Conservation (phyloP, 1,140 invertebrate species). For the Meloidogyne chitwoodi region DNA sequence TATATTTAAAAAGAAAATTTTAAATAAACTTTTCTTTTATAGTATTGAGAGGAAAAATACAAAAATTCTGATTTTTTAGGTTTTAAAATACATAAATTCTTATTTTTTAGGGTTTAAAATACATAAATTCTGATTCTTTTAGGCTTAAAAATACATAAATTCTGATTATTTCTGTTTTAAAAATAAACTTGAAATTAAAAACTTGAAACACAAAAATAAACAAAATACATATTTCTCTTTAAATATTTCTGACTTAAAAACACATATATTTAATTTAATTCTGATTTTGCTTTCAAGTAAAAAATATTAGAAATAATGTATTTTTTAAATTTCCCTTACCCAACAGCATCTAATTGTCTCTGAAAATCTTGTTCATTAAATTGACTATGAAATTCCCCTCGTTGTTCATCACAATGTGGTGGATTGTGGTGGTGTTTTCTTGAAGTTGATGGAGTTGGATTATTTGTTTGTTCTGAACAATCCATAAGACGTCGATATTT, state of each 20-base stretch:
- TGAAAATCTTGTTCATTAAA: constrained; percentile 43
- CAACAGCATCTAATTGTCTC: constrained; percentile 22
- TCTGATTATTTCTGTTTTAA: too few relatives aligned
- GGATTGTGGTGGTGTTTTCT: neutral
- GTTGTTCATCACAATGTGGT: neutral
- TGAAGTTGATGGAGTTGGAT: neutral
- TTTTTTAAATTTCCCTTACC: constrained; percentile 14
- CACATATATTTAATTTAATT: too few relatives aligned
- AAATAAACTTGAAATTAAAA: neutral
- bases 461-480: neutral
- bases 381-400: constrained; percentile 39
- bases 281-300: too few relatives aligned
- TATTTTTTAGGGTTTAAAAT: too few relatives aligned
- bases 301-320: too few relatives aligned
- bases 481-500: neutral
- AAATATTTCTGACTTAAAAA: too few relatives aligned
- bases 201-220: neutral
- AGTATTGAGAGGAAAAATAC: too few relatives aligned
- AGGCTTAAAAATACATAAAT: too few relatives aligned
- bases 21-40: too few relatives aligned
- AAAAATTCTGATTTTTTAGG: neutral
- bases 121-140: too few relatives aligned
- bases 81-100: too few relatives aligned
- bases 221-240: too few relatives aligned
- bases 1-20: constrained; percentile 19